Evolutionary conservation across 2,113 vertebrate genomes (phyloP).

Genomic region (Galeopterus variegatus): DNA sequence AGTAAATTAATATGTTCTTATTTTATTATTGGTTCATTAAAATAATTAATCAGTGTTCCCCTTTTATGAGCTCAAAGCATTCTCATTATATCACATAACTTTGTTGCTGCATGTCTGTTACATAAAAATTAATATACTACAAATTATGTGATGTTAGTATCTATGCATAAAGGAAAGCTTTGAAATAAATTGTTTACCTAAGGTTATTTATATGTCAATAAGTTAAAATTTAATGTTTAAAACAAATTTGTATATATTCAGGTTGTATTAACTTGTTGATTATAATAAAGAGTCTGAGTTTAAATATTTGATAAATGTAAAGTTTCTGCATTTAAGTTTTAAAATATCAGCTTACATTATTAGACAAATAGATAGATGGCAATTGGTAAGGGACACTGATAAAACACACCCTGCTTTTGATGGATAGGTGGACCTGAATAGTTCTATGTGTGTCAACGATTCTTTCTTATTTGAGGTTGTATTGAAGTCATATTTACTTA

Average conservation of each 20-base stretch:
- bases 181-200: conserved; percentile 13
- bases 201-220: not conserved
- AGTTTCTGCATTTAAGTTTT: not conserved
- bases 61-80: not conserved
- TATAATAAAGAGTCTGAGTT: not conserved
- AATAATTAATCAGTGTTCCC: not conserved
- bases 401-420: not conserved
- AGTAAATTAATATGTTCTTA: not conserved
- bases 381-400: not conserved
- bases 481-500: not conserved
- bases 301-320: not conserved
- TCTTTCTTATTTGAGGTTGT: not conserved
- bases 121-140: not conserved
- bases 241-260: not conserved
- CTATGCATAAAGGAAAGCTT: not conserved
- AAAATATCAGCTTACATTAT: not conserved
- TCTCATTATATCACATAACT: not conserved
- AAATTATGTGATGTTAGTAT: not conserved
- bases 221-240: conserved; percentile 29
- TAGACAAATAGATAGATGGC: not conserved
- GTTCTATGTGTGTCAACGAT: not conserved
- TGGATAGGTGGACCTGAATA: not conserved
- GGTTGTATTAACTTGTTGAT: not conserved
- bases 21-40: conserved; percentile 14
- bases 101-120: not conserved